Evolutionary conservation across 2,888 invertebrate species (phyloP).

Genomic region (Palloptera scutellata): DNA sequence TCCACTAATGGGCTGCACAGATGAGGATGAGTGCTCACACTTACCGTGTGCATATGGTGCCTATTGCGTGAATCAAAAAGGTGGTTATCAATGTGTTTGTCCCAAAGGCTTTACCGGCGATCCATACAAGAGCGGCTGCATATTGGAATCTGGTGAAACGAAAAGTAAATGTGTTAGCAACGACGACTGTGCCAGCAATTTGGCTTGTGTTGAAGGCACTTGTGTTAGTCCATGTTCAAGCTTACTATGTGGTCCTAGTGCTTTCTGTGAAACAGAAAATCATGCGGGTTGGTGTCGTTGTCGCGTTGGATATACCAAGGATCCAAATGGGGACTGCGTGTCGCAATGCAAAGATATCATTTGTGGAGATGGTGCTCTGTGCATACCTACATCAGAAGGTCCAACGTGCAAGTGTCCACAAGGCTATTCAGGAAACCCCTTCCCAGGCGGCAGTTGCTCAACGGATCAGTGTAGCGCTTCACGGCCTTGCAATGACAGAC

Average conservation of each 20-base stretch:
- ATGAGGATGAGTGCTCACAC: conserved; percentile 85
- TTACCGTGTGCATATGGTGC: conserved; percentile 89
- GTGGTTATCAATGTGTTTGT: conserved; percentile 86
- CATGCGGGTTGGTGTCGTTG: conserved; percentile 92
- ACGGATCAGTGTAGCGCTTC: conserved; percentile 83
- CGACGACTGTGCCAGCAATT: conserved; percentile 80
- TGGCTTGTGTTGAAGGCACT: conserved; percentile 79
- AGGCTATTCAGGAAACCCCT: conserved; percentile 88
- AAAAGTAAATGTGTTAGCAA: conserved; percentile 76
- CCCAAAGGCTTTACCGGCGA: conserved; percentile 85
- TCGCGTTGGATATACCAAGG: conserved; percentile 81
- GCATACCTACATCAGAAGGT: conserved; percentile 83
- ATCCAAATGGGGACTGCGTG: conserved; percentile 81
- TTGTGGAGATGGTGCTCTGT: conserved; percentile 84
- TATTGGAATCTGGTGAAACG: conserved; percentile 67
- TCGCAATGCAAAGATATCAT: conserved; percentile 71
- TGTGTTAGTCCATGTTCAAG: conserved; percentile 84
- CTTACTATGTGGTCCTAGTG: conserved; percentile 82
- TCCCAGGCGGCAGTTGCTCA: conserved; percentile 86
- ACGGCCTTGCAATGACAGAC: conserved; percentile 79
- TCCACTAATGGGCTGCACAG: conserved; percentile 82
- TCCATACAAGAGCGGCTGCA: conserved; percentile 84
- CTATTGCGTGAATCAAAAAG: conserved; percentile 85
- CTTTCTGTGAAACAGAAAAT: conserved; percentile 86
- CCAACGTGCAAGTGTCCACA: conserved; percentile 89